Evolutionary conservation across 37 sponge, comb jelly and placozoan species (phyloP).

Genomic region (Geodia barretti): DNA sequence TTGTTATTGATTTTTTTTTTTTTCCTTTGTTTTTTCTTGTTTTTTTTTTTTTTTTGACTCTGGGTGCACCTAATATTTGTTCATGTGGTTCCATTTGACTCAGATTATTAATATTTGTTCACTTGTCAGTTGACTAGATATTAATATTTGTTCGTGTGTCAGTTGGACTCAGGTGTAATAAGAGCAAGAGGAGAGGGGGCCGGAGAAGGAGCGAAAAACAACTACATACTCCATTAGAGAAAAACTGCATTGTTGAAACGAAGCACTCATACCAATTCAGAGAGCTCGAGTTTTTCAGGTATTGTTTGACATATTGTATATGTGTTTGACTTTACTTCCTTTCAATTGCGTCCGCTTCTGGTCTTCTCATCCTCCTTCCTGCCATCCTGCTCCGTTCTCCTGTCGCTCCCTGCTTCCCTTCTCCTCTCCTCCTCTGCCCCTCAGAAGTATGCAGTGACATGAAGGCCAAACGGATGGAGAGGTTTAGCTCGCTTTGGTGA

Average conservation of each 20-base stretch:
- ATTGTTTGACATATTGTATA: constrained; percentile 22
- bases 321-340: background rate
- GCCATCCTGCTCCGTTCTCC: background rate
- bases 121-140: constrained; percentile 45
- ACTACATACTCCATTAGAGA: constrained; percentile 72
- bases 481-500: constrained; percentile 19
- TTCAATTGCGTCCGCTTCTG: background rate
- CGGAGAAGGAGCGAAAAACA: constrained; percentile 71
- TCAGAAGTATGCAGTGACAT: constrained; percentile 58
- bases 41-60: too few species aligned
- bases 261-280: constrained; percentile 44
- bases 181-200: constrained; percentile 66
- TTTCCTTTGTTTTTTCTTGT: too few species aligned
- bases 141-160: constrained; percentile 17
- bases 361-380: background rate
- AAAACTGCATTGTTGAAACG: constrained; percentile 59
- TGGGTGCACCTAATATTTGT: too few species aligned
- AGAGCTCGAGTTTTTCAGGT: constrained; percentile 71
- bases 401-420: background rate
- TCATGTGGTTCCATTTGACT: constrained; percentile 40
- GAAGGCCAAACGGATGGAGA: constrained; percentile 51
- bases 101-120: constrained; percentile 31
- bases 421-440: background rate
- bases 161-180: constrained; percentile 49
- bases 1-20: too few species aligned